Conservation (phyloP, 2,888 invertebrate genomes). For the Chrysolina oricalcia region DNA sequence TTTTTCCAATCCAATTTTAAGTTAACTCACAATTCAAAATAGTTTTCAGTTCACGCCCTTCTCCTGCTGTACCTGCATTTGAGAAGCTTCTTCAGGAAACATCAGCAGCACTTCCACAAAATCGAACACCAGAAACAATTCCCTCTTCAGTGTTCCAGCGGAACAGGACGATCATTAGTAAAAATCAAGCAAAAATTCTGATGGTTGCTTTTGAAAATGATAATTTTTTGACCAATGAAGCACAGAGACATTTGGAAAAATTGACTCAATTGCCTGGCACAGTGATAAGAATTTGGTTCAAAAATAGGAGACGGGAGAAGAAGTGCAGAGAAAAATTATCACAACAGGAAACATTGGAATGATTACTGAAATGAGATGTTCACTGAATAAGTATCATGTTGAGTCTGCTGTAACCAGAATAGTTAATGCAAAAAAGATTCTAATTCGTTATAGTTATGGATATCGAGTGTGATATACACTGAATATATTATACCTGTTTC, state of each 20-base stretch:
- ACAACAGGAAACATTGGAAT: not conserved
- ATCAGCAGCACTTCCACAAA: not conserved
- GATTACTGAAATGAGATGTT: too few relatives aligned
- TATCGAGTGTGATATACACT: too few relatives aligned
- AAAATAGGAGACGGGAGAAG: constrained; percentile 47
- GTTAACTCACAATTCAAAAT: too few relatives aligned
- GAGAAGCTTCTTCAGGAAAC: not conserved
- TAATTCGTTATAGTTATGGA: too few relatives aligned
- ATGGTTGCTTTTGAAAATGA: constrained; percentile 42
- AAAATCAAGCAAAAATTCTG: constrained; percentile 40
- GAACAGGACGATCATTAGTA: constrained; percentile 45
- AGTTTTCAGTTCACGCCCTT: too few relatives aligned
- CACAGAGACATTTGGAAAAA: constrained; percentile 42
- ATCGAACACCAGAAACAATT: not conserved
- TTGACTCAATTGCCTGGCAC: constrained; percentile 45
- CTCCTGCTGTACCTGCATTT: too few relatives aligned
- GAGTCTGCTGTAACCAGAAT: too few relatives aligned
- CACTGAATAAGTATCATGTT: too few relatives aligned
- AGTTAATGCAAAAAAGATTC: too few relatives aligned
- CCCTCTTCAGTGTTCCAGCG: constrained; percentile 12
- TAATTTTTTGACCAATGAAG: constrained; percentile 37
- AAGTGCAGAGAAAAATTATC: constrained; percentile 27
- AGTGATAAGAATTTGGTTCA: constrained; percentile 51
- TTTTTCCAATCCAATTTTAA: too few relatives aligned
- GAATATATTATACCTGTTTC: too few relatives aligned